A percentile compares a stretch with the other conserved stretches of the same genome.
Evolutionary conservation across 2,888 invertebrate species (phyloP).

Genomic region (Margaritifera margaritifera): DNA sequence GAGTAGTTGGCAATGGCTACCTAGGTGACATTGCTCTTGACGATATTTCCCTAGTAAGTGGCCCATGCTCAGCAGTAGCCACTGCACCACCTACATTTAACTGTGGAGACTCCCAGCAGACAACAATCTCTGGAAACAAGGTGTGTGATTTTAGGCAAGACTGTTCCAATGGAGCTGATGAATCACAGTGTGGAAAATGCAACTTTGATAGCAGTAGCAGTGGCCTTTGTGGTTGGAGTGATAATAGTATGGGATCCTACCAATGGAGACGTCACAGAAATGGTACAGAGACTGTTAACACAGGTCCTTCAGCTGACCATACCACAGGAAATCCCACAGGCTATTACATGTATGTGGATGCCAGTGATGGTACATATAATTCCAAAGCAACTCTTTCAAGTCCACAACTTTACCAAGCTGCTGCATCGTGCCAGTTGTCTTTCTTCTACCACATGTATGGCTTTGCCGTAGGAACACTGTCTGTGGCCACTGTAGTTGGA

Average conservation of each 20-base stretch:
- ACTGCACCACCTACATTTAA: constrained; percentile 27
- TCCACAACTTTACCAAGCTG: constrained; percentile 75
- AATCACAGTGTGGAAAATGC: constrained; percentile 62
- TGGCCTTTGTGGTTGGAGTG: constrained; percentile 52
- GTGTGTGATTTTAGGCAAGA: constrained; percentile 62
- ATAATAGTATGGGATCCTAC: constrained; percentile 55
- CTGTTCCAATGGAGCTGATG: constrained; percentile 59
- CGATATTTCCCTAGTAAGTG: constrained; percentile 49
- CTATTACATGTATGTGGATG: constrained; percentile 83
- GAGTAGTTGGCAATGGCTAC: constrained; percentile 45
- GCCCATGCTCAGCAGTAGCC: constrained; percentile 44
- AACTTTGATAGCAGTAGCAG: constrained; percentile 46
- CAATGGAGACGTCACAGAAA: constrained; percentile 51
- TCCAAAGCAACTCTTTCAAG: constrained; percentile 47
- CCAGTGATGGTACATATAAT: constrained; percentile 72
- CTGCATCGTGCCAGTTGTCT: constrained; percentile 84
- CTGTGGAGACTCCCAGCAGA: constrained; percentile 31
- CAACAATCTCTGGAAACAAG: constrained; percentile 32
- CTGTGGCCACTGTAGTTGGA: constrained; percentile 35
- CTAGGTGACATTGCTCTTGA: constrained; percentile 62
- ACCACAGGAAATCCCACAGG: constrained; percentile 50
- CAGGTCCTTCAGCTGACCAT: constrained; percentile 58
- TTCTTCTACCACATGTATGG: constrained; percentile 67
- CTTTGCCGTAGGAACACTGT: constrained; percentile 49
- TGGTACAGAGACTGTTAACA: constrained; percentile 46